phyloP scores from a whole-genome alignment of 2,113 vertebrate species.

The Larimichthys crocea region DNA sequence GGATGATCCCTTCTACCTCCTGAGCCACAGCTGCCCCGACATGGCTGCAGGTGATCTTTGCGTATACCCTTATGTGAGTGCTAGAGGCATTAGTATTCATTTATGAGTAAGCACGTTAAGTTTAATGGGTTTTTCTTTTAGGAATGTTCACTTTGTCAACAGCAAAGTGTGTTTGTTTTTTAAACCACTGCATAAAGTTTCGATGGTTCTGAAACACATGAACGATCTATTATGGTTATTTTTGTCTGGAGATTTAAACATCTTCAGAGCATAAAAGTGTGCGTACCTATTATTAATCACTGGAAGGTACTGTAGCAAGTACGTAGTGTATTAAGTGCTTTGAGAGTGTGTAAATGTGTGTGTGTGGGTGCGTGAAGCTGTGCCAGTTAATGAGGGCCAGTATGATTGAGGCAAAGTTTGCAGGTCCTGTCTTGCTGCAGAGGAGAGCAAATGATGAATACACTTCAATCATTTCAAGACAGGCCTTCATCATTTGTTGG shows the following conservation, averaged over 20 bases:
- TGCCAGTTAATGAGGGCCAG: constrained; percentile 65
- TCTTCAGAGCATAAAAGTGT: background rate
- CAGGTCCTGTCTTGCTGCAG: constrained; percentile 35
- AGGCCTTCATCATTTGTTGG: constrained; percentile 73
- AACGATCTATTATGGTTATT: constrained; percentile 4
- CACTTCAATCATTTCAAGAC: constrained; percentile 72
- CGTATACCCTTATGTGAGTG: background rate
- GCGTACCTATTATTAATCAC: background rate
- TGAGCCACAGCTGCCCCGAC: background rate
- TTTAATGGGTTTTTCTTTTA: background rate
- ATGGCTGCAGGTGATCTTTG: constrained; percentile 6
- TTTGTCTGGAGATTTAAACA: constrained; percentile 19
- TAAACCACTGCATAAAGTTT: background rate
- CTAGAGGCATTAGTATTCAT: constrained; percentile 8
- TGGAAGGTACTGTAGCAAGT: background rate
- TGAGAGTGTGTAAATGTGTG: background rate
- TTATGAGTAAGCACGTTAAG: constrained; percentile 1
- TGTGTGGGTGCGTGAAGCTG: background rate
- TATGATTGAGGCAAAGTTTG: constrained; percentile 58
- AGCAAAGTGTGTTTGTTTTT: background rate
- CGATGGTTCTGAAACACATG: background rate
- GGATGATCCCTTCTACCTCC: too few relatives aligned
- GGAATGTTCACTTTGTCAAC: background rate
- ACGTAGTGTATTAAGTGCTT: constrained; percentile 19
- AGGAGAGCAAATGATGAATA: constrained; percentile 70